phyloP scores from a whole-genome alignment of 2,113 vertebrate species.

The Hyperoodon ampullatus region DNA sequence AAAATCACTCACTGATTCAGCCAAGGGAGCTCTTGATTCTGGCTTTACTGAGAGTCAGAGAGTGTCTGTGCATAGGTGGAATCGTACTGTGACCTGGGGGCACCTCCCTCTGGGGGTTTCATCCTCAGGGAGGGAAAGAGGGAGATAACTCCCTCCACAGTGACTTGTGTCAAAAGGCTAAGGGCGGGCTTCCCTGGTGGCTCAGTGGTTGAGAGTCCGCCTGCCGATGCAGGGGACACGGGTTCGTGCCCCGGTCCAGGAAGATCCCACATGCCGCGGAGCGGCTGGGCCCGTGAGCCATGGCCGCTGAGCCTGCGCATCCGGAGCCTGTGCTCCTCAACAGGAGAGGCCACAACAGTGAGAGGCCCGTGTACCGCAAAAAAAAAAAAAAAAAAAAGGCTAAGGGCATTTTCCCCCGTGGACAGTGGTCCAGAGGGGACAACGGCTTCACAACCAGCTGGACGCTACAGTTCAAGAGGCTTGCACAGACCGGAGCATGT shows the following conservation, averaged over 20 bases:
- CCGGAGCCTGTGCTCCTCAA: too few relatives aligned
- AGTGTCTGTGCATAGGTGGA: background rate
- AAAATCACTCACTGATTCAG: background rate
- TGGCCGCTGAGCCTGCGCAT: too few relatives aligned
- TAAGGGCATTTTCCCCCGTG: fast-evolving
- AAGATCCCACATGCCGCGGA: too few relatives aligned
- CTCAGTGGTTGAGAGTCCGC: too few relatives aligned
- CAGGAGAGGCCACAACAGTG: too few relatives aligned
- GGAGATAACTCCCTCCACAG: background rate
- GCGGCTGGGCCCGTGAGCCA: too few relatives aligned
- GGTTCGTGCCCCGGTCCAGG: too few relatives aligned
- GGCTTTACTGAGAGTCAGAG: background rate
- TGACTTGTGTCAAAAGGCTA: background rate
- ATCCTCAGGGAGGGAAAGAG: background rate
- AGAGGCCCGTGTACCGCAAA: too few relatives aligned
- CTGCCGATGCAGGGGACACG: too few relatives aligned
- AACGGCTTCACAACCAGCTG: background rate
- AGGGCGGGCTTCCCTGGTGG: background rate
- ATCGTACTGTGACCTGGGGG: background rate
- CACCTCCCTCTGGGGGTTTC: background rate
- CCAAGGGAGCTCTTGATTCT: background rate
- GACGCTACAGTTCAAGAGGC: background rate
- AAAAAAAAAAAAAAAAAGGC: too few relatives aligned
- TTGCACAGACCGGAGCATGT: background rate
- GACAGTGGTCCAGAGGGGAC: fast-evolving